A percentile compares a stretch with the other conserved stretches of the same genome.
These are phyloP conservation scores for Monomorium pharaonis DNA, from an alignment of 1,140 invertebrate species.

Conservation along the genomic window DNA sequence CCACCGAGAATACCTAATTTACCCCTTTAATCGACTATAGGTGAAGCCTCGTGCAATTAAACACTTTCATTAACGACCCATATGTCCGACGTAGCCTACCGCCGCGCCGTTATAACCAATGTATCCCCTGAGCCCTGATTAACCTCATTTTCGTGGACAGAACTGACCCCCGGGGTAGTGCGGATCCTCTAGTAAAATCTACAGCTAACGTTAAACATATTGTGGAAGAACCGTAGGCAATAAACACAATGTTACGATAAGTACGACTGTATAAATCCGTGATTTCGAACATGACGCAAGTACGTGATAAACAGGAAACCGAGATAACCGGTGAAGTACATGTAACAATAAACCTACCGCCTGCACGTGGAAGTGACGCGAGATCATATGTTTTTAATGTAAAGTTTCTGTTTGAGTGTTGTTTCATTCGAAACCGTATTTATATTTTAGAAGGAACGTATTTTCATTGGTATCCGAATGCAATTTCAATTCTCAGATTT, in stretches of 20 bases:
- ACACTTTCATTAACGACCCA: constrained; percentile 53
- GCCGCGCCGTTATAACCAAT: constrained; percentile 21
- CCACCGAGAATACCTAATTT: constrained; percentile 31
- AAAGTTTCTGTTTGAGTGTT: not conserved
- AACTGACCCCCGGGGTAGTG: not conserved
- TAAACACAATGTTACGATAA: not conserved
- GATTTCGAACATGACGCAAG: not conserved
- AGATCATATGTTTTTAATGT: not conserved
- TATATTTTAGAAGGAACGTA: not conserved
- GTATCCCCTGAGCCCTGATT: constrained; percentile 40
- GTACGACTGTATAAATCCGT: not conserved
- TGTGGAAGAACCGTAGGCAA: not conserved
- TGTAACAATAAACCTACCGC: not conserved
- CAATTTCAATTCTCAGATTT: not conserved
- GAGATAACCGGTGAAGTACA: constrained; percentile 22
- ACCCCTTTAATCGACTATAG: constrained; percentile 5
- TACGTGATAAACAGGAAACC: constrained; percentile 8
- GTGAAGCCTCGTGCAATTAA: constrained; percentile 21
- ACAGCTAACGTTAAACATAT: not conserved
- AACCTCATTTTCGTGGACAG: not conserved
- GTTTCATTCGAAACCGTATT: not conserved
- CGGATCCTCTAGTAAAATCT: not conserved
- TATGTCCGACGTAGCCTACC: not conserved
- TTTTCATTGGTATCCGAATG: not conserved
- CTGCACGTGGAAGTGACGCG: not conserved